These are phyloP conservation scores for Xenus cinereus DNA, from an alignment of 2,113 vertebrate species.

Conservation along the genomic window DNA sequence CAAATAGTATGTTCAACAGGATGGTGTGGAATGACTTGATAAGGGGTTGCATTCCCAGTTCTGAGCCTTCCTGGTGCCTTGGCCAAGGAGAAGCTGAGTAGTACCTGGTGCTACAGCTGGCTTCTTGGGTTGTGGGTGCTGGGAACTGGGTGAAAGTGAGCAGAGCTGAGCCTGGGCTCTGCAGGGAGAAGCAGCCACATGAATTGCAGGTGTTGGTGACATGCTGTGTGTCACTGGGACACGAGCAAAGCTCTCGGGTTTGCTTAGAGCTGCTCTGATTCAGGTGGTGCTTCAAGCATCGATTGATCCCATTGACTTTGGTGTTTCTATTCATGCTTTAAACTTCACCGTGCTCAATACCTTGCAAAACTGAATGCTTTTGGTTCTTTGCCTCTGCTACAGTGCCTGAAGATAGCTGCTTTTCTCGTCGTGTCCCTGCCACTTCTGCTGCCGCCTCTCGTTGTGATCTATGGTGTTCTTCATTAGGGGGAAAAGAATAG, in stretches of 20 bases:
- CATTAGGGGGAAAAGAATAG: not conserved
- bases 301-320: no score
- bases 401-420: not conserved
- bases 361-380: not conserved
- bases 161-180: not conserved
- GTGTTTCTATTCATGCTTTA: not conserved
- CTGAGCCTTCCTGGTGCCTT: not conserved
- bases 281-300: fast-evolving
- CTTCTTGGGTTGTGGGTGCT: not conserved
- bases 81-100: not conserved
- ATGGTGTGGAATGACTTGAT: not conserved
- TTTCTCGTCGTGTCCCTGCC: not conserved
- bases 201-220: not conserved
- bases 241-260: fast-evolving
- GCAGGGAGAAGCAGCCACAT: not conserved
- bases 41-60: fast-evolving
- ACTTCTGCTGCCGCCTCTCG: not conserved
- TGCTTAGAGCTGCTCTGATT: not conserved
- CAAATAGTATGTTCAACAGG: not conserved
- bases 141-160: not conserved
- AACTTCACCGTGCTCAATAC: fast-evolving
- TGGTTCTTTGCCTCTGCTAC: not conserved
- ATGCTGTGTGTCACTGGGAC: fast-evolving
- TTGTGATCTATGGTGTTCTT: not conserved
- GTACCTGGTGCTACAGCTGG: not conserved